phyloP scores from a whole-genome alignment of 2,797 vertebrate species.

The Staurois parvus region DNA sequence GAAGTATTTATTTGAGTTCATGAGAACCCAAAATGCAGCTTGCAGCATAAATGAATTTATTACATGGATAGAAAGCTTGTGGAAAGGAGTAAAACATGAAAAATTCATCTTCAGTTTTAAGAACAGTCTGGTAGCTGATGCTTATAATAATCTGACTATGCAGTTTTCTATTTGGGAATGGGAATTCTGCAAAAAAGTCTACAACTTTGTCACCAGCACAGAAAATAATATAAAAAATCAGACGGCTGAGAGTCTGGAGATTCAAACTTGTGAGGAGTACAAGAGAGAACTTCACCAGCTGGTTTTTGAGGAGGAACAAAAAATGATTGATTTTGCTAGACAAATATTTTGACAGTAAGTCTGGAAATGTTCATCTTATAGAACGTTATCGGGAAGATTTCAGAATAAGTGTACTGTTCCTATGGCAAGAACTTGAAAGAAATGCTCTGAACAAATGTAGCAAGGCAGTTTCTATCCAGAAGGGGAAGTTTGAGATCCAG shows the following conservation, averaged over 20 bases:
- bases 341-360: constrained; percentile 67
- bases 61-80: constrained; percentile 71
- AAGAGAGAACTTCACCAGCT: constrained; percentile 67
- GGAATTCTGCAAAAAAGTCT: constrained; percentile 66
- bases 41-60: constrained; percentile 74
- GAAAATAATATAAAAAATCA: constrained; percentile 62
- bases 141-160: constrained; percentile 69
- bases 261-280: constrained; percentile 51
- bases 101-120: constrained; percentile 67
- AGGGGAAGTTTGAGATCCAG: constrained; percentile 67
- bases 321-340: constrained; percentile 67
- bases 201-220: constrained; percentile 69
- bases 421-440: constrained; percentile 66
- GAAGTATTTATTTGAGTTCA: constrained; percentile 73
- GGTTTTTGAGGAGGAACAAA: constrained; percentile 66
- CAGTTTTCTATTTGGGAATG: constrained; percentile 72
- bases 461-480: constrained; percentile 66
- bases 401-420: constrained; percentile 64
- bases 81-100: constrained; percentile 70
- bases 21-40: constrained; percentile 65
- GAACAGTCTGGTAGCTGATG: constrained; percentile 69
- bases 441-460: constrained; percentile 67
- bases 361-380: constrained; percentile 65
- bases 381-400: constrained; percentile 71
- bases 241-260: constrained; percentile 39